phyloP scores from a whole-genome alignment of 2,113 vertebrate species.

The Megaleporinus macrocephalus region DNA sequence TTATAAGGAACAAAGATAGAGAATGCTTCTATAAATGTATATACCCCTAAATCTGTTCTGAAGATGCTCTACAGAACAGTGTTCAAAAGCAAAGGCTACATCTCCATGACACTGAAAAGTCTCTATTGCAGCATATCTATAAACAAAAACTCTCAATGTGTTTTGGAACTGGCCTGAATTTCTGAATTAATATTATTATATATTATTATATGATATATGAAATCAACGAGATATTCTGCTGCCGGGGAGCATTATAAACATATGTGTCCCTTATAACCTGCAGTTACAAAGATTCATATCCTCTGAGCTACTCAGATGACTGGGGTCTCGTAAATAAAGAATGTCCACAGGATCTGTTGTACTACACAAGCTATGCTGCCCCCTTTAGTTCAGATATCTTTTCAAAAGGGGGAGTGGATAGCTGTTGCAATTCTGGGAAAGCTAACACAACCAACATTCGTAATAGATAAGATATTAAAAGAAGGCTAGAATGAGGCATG shows the following conservation, averaged over 20 bases:
- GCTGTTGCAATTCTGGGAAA: background rate
- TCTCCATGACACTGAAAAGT: too few relatives aligned
- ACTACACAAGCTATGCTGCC: background rate
- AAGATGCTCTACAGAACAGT: too few relatives aligned
- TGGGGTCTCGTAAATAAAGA: background rate
- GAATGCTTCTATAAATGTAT: too few relatives aligned
- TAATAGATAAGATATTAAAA: background rate
- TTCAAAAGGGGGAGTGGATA: background rate
- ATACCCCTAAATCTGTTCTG: background rate
- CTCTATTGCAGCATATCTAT: too few relatives aligned
- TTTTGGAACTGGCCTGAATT: too few relatives aligned
- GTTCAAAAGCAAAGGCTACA: too few relatives aligned
- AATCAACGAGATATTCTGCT: background rate
- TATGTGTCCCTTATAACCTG: background rate
- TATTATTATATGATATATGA: too few relatives aligned
- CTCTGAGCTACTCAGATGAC: background rate
- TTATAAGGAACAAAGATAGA: too few relatives aligned
- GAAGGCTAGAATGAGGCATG: conserved; percentile 27
- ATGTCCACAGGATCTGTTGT: background rate
- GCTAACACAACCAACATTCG: background rate
- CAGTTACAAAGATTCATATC: background rate
- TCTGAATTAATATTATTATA: too few relatives aligned
- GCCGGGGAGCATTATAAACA: too few relatives aligned
- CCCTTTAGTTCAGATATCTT: too few relatives aligned
- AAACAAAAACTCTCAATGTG: too few relatives aligned